phyloP scores from a whole-genome alignment of 37 sponge, comb jelly and placozoan genomes.

The Halichondria panicea region DNA sequence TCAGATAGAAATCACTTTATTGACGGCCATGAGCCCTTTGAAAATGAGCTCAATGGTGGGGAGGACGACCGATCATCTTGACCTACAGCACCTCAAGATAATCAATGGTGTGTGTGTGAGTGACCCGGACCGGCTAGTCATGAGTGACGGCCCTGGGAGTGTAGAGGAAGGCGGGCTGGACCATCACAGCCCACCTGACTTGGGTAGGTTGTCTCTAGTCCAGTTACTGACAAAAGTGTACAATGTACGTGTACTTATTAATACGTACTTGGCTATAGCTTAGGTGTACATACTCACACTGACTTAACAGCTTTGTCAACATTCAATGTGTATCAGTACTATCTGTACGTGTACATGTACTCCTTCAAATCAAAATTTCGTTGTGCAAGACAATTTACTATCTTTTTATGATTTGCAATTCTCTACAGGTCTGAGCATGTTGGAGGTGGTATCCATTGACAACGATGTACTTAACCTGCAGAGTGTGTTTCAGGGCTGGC shows the following conservation, averaged over 20 bases:
- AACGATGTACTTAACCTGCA: conserved; percentile 61
- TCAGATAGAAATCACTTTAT: conserved; percentile 63
- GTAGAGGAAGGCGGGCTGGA: conserved; percentile 2
- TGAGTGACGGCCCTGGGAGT: background rate
- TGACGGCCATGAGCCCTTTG: conserved; percentile 34
- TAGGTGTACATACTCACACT: background rate
- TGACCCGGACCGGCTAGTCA: conserved; percentile 36
- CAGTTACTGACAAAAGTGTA: conserved; percentile 43
- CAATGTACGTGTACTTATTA: background rate
- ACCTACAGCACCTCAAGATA: conserved; percentile 59
- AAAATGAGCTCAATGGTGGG: conserved; percentile 14
- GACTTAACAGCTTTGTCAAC: background rate
- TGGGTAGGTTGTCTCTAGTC: background rate
- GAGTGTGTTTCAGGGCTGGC: conserved; percentile 69
- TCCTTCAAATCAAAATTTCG: background rate
- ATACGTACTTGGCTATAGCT: background rate
- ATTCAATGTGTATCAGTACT: background rate
- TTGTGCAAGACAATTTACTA: background rate
- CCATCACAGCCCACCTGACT: background rate
- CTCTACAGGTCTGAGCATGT: conserved; percentile 45
- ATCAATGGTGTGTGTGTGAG: conserved; percentile 59
- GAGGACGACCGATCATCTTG: conserved; percentile 21
- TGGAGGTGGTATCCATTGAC: conserved; percentile 34
- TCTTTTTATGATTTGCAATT: background rate
- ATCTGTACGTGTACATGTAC: conserved; percentile 5